Conservation (phyloP, 2,888 invertebrate species). For the Odontomyia ornata region DNA sequence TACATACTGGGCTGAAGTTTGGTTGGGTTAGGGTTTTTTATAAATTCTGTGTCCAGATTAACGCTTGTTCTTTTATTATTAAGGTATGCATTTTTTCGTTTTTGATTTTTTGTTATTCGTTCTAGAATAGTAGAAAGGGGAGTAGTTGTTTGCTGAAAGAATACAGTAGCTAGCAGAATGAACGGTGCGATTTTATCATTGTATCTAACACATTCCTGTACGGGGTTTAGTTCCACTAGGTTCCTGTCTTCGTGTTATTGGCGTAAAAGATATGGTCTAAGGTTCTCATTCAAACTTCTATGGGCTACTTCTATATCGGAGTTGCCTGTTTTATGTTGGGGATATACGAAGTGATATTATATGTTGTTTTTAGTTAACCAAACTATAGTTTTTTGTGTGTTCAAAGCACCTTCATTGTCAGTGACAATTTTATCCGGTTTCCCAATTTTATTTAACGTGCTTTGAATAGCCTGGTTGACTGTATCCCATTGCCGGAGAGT, state of each 20-base stretch:
- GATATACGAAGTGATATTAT: not conserved
- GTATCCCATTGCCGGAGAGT: slow-evolving; percentile 25
- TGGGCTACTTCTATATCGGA: not conserved
- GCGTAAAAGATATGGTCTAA: not conserved
- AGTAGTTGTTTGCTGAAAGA: not conserved
- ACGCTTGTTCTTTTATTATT: not conserved
- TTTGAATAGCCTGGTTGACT: slow-evolving; percentile 1
- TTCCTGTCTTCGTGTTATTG: not conserved
- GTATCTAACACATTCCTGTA: too few relatives aligned
- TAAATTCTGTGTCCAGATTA: too few relatives aligned
- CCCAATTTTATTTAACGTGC: not conserved
- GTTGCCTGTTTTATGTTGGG: not conserved
- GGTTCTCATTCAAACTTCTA: too few relatives aligned
- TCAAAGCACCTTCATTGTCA: slow-evolving; percentile 5
- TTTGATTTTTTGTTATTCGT: not conserved
- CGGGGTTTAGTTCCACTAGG: too few relatives aligned
- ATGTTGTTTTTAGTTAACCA: not conserved
- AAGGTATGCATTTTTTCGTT: not conserved
- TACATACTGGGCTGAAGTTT: too few relatives aligned
- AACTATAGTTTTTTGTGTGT: not conserved
- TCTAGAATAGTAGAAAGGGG: not conserved
- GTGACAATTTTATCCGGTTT: not conserved
- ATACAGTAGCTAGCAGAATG: not conserved
- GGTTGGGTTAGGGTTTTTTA: too few relatives aligned
- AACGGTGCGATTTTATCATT: not conserved